A percentile compares a stretch with the other conserved stretches of the same genome.
These are phyloP conservation scores for Drosophila incognita DNA, from an alignment of 2,888 invertebrate genomes.

Conservation along the genomic window DNA sequence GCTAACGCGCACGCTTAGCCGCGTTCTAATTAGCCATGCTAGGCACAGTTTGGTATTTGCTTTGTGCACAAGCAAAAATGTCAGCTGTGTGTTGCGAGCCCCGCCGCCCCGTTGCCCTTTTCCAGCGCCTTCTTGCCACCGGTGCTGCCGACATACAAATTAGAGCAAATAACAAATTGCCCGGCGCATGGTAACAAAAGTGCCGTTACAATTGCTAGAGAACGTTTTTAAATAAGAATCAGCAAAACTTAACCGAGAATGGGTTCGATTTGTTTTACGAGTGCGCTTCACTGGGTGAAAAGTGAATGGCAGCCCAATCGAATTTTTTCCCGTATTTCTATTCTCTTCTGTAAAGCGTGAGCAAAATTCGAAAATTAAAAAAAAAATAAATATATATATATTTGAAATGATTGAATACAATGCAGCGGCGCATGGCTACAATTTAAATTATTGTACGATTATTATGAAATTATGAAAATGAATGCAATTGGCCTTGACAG, in stretches of 20 bases:
- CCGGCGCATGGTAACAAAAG: conserved; percentile 74
- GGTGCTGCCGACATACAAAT: conserved; percentile 66
- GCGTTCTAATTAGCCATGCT: conserved; percentile 75
- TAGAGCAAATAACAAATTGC: conserved; percentile 78
- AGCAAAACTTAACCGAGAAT: conserved; percentile 42
- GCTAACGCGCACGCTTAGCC: conserved; percentile 46
- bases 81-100: conserved; percentile 58
- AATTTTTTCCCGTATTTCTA: conserved; percentile 11
- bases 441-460: conserved; percentile 29
- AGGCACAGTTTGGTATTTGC: conserved; percentile 76
- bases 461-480: conserved; percentile 70
- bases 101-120: conserved; percentile 4
- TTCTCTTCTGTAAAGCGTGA: conserved; percentile 54
- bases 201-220: conserved; percentile 67
- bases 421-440: conserved; percentile 45
- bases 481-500: conserved; percentile 76
- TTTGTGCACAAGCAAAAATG: conserved; percentile 75
- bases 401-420: conserved; percentile 25
- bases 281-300: conserved; percentile 70
- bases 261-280: conserved; percentile 65
- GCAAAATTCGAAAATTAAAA: conserved; percentile 48
- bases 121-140: conserved; percentile 4
- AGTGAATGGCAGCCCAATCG: conserved; percentile 72
- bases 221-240: conserved; percentile 39
- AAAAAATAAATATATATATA: not conserved